These are phyloP conservation scores for Rhynchomys soricoides DNA, from an alignment of 2,113 vertebrate species.

Conservation along the genomic window DNA sequence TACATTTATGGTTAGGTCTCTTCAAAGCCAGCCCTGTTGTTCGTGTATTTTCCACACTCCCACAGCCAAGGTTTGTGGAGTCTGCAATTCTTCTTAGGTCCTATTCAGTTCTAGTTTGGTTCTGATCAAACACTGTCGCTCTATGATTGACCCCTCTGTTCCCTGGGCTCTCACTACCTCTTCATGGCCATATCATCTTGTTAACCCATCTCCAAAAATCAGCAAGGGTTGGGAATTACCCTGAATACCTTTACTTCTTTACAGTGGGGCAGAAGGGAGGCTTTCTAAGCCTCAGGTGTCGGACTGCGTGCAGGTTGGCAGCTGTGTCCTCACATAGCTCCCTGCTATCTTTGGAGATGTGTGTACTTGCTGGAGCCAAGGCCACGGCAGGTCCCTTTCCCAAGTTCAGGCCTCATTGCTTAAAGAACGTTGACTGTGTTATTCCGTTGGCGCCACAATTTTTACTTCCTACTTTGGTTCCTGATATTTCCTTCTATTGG, in stretches of 20 bases:
- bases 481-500: conserved; percentile 44
- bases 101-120: not conserved
- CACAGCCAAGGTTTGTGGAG: conserved; percentile 11
- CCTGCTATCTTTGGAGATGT: not conserved
- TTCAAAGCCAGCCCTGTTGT: not conserved
- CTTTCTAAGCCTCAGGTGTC: conserved; percentile 28
- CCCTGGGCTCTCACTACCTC: not conserved
- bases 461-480: conserved; percentile 29
- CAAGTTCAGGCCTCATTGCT: conserved; percentile 3
- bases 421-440: conserved; percentile 28
- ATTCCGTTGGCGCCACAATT: conserved; percentile 26
- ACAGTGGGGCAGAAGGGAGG: not conserved
- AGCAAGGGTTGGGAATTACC: not conserved
- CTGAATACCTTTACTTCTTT: not conserved
- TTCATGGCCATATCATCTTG: not conserved
- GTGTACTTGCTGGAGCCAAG: not conserved
- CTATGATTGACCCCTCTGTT: not conserved
- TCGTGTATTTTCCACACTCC: not conserved
- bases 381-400: not conserved
- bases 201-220: not conserved
- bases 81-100: not conserved
- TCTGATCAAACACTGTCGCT: not conserved
- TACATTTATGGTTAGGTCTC: not conserved
- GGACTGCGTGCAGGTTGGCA: not conserved
- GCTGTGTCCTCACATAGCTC: not conserved